Conservation (phyloP, 2,888 invertebrate species). For the Gasteruption jaculator region DNA sequence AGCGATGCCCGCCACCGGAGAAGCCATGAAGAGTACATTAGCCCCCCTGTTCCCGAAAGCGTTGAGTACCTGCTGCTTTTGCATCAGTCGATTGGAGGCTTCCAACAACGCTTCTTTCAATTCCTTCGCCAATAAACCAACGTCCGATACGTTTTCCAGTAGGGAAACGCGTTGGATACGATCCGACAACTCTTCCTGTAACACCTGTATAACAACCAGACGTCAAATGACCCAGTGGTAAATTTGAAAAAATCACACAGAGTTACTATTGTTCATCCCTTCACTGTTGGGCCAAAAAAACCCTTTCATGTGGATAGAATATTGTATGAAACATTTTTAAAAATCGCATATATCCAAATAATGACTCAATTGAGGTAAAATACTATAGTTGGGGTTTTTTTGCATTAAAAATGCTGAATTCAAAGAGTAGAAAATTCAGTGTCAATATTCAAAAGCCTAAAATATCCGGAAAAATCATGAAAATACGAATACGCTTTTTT, state of each 20-base stretch:
- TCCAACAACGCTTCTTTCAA: slow-evolving; percentile 41
- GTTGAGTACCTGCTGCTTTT: slow-evolving; percentile 48
- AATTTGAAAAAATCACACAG: not conserved
- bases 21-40: slow-evolving; percentile 38
- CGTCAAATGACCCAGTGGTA: slow-evolving; percentile 1
- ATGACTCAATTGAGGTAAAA: too few relatives aligned
- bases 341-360: too few relatives aligned
- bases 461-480: too few relatives aligned
- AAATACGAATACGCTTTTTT: too few relatives aligned
- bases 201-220: slow-evolving; percentile 32
- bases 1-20: slow-evolving; percentile 41
- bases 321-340: too few relatives aligned
- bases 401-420: too few relatives aligned
- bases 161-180: slow-evolving; percentile 38
- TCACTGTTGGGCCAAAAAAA: slow-evolving; percentile 22
- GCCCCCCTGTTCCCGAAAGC: slow-evolving; percentile 42
- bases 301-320: slow-evolving; percentile 31
- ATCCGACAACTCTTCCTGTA: slow-evolving; percentile 40
- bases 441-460: too few relatives aligned
- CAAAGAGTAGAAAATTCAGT: too few relatives aligned
- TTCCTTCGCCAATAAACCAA: slow-evolving; percentile 37
- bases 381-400: too few relatives aligned
- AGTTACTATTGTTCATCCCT: slow-evolving; percentile 8
- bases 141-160: slow-evolving; percentile 42
- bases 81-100: slow-evolving; percentile 34